Evolutionary conservation across 2,797 vertebrate species (phyloP), one percentile per base, ranked within the genome.

Genomic region (Melanotaenia nigrans): DNA sequence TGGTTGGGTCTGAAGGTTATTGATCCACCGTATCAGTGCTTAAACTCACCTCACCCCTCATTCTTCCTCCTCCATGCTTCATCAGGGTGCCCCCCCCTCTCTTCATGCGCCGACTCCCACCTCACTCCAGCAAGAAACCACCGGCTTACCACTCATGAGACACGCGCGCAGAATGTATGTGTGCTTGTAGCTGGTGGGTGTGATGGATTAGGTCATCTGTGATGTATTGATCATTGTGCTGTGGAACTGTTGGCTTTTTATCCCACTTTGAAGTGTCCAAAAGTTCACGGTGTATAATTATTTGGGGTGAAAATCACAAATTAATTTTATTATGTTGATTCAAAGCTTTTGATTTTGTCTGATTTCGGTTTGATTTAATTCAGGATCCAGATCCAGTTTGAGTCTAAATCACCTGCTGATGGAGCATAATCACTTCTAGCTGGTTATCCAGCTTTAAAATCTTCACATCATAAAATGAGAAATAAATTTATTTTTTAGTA

Each of bases 11-110:
- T 28, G 25, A 28, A 28, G 16, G 28, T 65, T 71, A 12, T 0
- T 65, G 59, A 70, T 38, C 72, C 61, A 62, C 55, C 82, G 77
- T 81, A 73, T 32, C 40, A 7, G 70, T 83, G 61, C 71, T 65
- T 45, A 47, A 66, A 72, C 89, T 90, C 89, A 90, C 66, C 66
- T 83, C 80, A 75, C 72, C 12, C 84, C 75, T 90, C 87, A 89
- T 88, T 93, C 89, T 89, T 89, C 91, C 89, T 89, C 87, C 85
- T 89, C 68, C 90, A 87, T 91, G 88, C 92, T 88, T 88, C 75
- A 56, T 88, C 91, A 94, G 93, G 93, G 92, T 94, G 82, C 93
- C 92, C 89, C 92, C 83, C 75, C 79, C 87, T 70, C 85, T 91
- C 42, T 83, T 83, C 86, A 80, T 83, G 72, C 83, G 84, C 28